A percentile compares a stretch with the other conserved stretches of the same genome.
Evolutionary conservation across 1,140 invertebrate genomes (phyloP).

Genomic region (Dendroctonus ponderosae): DNA sequence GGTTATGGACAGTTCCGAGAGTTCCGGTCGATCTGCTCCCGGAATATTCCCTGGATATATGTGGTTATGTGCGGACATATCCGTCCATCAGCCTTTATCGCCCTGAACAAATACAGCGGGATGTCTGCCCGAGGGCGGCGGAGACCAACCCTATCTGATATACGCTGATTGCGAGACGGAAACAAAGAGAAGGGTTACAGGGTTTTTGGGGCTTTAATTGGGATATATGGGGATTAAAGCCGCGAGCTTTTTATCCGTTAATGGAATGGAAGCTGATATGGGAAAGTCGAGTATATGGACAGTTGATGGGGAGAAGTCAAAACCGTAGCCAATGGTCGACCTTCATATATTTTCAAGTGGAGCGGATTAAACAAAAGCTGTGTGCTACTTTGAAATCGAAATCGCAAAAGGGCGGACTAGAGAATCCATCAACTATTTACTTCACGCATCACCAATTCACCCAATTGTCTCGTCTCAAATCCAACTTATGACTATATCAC

Average conservation of each 20-base stretch:
- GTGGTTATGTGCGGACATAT: conserved; percentile 52
- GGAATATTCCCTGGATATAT: conserved; percentile 39
- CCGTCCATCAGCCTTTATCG: conserved; percentile 52
- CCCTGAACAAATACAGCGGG: conserved; percentile 50
- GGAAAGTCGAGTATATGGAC: not conserved
- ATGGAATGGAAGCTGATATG: conserved; percentile 5
- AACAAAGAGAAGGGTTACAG: conserved; percentile 34
- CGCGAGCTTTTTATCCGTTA: conserved; percentile 19
- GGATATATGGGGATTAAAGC: conserved; percentile 23
- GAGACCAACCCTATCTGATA: conserved; percentile 17
- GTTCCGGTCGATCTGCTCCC: conserved; percentile 47
- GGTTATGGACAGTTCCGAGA: conserved; percentile 44
- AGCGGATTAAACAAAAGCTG: no score
- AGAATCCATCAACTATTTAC: no score
- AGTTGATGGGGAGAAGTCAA: no score
- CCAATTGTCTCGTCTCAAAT: conserved; percentile 1
- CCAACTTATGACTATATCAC: conserved; percentile 24
- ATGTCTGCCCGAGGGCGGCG: conserved; percentile 35
- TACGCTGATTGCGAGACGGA: conserved; percentile 34
- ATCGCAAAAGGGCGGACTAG: no score
- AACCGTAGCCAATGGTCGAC: no score
- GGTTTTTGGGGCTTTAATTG: conserved; percentile 28
- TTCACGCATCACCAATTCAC: no score
- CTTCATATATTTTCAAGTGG: no score
- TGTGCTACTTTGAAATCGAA: no score